Base-by-base conservation (phyloP, 1,140 invertebrate species). In the Cydia pomonella region DNA sequence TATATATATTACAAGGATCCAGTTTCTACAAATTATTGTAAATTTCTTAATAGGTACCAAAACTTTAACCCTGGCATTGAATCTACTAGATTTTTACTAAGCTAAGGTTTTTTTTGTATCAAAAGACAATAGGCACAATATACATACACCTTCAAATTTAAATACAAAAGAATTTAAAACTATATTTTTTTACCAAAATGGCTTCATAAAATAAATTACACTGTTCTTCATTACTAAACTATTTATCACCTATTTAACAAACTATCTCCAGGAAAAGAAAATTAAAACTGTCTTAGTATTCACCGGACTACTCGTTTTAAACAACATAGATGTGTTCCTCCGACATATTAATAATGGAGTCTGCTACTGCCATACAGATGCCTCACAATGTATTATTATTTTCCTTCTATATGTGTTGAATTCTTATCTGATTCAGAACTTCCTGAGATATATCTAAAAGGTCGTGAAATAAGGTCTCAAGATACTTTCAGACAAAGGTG, bases 361-460 rank as follows among this genome's bases (percentile, higher is more conserved):
- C 44, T 47, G 44, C 44, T 53, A 53, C 50, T 18, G 4, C n/a
- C n/a, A 18, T 18, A 53, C 50, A 53, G n/a, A 59, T 59, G 53
- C 16, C 7, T 59, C 2, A 53, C n/a, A 23, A 44, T 44, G 3
- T 44, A 18, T 9, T 23, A 21, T 59, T 21, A 5, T 9, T 59
- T 23, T 59, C 50, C n/a, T 23, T 59, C 18, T 9, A 21, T 23
- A 23, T 23, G 16, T 23, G 12, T 59, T 59, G 50, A 53, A 59
- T 23, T 59, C 21, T 59, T 59, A 59, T 59, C 53, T 59, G 18
- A 59, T 59, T 59, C 9, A 23, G 18, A 59, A 59, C 53, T 59
- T 59, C 53, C 53, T 59, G 47, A n/a, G 47, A 50, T 50, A 18
- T 50, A 50, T 18, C 47, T n/a, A n/a, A 50, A 50, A 50, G 47